Evolutionary conservation across 1,140 invertebrate genomes (phyloP), one percentile per base, ranked within the genome.

Genomic region (Yoshiicerus persimilis): DNA sequence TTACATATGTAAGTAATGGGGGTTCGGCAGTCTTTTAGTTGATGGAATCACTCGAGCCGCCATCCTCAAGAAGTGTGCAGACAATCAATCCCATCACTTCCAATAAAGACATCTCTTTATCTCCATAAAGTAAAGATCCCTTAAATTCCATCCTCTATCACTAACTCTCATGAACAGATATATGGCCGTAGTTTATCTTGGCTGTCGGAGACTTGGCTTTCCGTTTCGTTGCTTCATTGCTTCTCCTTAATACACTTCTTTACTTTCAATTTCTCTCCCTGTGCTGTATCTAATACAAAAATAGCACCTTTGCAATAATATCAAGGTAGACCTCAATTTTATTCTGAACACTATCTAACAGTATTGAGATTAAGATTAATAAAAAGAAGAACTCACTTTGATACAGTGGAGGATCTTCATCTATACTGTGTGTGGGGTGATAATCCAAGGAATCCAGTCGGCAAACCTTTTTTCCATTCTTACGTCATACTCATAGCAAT

Each of bases 11-110:
- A 70, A 70, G 25, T 70, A 70, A 70, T 70, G 66, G 27, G 30
- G 38, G 34, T 11, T 23, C 30, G 30, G 32, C 75, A 9, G 6
- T 80, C 75, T 80, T 80, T 20, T 80, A 9, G 34, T 80, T 80
- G 75, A 80, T 80, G 32, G 75, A 80, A 80, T 36, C 75, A 38
- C 30, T 80, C 30, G 75, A n/a, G 23, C n/a, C 30, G 75, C 75
- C 20, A 23, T 36, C 75, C 32, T 11, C 75, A n/a, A 32, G 20
- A 32, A 30, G 20, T 80, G 75, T n/a, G n/a, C 32, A 34, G 16
- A 80, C 75, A 80, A 80, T 80, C 75, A 80, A 80, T 80, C 75
- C 75, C 75, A 80, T 80, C 75, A 80, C 20, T 80, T 80, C 32
- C 34, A 80, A 80, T 80, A 34, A 80, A 80, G 75, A n/a, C 75